These are phyloP conservation scores for Drosophila lacertosa DNA, from an alignment of 1,140 invertebrate species.

Conservation along the genomic window DNA sequence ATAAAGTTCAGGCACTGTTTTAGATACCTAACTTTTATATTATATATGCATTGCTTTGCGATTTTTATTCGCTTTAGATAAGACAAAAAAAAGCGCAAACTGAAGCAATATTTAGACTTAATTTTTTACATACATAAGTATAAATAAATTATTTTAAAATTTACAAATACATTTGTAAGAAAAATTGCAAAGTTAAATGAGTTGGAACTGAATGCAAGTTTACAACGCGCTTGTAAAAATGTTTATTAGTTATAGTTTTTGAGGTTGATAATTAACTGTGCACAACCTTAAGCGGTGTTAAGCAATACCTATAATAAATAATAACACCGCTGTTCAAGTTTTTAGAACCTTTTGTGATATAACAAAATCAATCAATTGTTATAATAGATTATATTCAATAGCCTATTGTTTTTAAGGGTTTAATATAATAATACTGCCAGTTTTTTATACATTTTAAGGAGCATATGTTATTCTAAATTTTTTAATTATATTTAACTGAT, in stretches of 20 bases:
- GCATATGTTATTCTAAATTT: too few species aligned
- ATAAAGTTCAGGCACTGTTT: slow-evolving; percentile 32
- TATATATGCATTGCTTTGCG: background rate
- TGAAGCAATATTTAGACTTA: background rate
- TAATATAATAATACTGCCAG: too few species aligned
- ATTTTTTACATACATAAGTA: too few species aligned
- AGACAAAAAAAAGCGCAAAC: slow-evolving; percentile 8
- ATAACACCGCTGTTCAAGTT: too few species aligned
- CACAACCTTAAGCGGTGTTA: background rate
- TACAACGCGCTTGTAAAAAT: background rate
- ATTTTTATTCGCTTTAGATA: slow-evolving; percentile 7
- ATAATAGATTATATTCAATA: too few species aligned
- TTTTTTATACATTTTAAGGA: too few species aligned
- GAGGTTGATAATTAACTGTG: background rate
- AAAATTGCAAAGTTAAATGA: background rate
- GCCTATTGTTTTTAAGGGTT: too few species aligned
- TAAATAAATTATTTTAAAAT: too few species aligned
- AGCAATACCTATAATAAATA: too few species aligned
- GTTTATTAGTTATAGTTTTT: background rate
- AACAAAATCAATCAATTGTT: too few species aligned
- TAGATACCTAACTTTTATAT: slow-evolving; percentile 7
- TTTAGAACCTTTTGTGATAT: too few species aligned
- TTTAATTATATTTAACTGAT: too few species aligned
- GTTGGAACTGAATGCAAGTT: background rate
- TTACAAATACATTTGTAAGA: background rate